phyloP scores from a whole-genome alignment of 2,888 invertebrate species.

The Drosophila neotestacea region DNA sequence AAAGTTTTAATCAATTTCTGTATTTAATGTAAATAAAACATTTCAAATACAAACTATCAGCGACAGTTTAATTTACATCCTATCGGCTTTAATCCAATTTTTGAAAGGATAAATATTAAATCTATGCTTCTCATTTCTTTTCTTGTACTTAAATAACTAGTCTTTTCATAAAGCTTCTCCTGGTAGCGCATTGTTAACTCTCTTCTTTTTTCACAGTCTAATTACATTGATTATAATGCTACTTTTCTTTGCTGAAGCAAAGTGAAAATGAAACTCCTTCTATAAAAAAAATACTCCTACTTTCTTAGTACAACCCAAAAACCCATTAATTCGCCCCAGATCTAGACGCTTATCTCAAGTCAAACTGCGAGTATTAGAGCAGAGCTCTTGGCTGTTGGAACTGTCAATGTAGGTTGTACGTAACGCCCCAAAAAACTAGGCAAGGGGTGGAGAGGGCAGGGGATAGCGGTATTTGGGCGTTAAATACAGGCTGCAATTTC shows the following conservation, averaged over 20 bases:
- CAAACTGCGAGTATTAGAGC: slow-evolving; percentile 23
- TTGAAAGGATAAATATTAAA: too few species aligned
- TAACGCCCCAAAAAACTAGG: slow-evolving; percentile 25
- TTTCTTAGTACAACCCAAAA: slow-evolving; percentile 30
- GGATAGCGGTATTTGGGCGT: slow-evolving; percentile 45
- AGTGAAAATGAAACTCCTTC: slow-evolving; percentile 27
- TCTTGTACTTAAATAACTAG: too few species aligned
- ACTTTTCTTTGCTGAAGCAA: not conserved
- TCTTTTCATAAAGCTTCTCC: not conserved
- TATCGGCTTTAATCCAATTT: too few species aligned
- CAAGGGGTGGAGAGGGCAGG: not conserved
- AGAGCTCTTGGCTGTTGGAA: slow-evolving; percentile 5
- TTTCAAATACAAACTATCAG: too few species aligned
- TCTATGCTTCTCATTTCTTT: too few species aligned
- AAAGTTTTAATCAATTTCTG: not conserved
- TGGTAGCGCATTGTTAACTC: not conserved
- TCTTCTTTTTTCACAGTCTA: not conserved
- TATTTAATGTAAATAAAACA: too few species aligned
- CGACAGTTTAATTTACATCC: too few species aligned
- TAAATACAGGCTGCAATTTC: slow-evolving; percentile 73
- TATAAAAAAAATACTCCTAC: slow-evolving; percentile 1
- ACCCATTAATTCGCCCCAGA: slow-evolving; percentile 37
- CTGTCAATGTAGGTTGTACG: slow-evolving; percentile 53
- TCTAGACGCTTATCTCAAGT: slow-evolving; percentile 18
- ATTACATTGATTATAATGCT: slow-evolving; percentile 8